Evolutionary conservation across 2,888 invertebrate genomes (phyloP).

Genomic region (Lasius platythorax): DNA sequence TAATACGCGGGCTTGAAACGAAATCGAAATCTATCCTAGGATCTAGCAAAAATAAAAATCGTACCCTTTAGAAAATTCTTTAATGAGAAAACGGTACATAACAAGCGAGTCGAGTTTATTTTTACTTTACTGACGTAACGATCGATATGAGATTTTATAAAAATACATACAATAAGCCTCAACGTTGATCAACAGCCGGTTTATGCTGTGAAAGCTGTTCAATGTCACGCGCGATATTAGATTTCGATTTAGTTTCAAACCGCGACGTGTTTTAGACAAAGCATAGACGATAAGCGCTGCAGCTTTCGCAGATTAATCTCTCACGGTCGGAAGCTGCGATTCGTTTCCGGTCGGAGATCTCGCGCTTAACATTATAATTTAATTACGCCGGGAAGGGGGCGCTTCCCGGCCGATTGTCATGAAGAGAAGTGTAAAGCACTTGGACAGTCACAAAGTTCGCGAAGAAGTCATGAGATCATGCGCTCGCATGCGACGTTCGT

Average conservation of each 20-base stretch:
- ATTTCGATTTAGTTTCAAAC: constrained; percentile 39
- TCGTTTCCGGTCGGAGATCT: constrained; percentile 1
- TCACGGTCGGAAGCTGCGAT: not conserved
- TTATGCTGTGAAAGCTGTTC: constrained; percentile 4
- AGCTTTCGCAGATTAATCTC: constrained; percentile 29
- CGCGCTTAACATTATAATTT: constrained; percentile 55
- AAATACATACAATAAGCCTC: constrained; percentile 20
- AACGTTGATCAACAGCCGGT: constrained; percentile 10
- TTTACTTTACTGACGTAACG: constrained; percentile 47
- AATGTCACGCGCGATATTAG: not conserved
- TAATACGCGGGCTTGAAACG: constrained; percentile 16
- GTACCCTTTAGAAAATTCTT: constrained; percentile 18
- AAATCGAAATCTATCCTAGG: constrained; percentile 28
- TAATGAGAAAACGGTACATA: constrained; percentile 15
- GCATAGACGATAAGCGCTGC: constrained; percentile 30
- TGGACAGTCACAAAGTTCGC: constrained; percentile 63
- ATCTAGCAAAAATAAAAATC: constrained; percentile 37
- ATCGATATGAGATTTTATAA: constrained; percentile 52
- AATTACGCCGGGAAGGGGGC: constrained; percentile 52
- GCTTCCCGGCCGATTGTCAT: constrained; percentile 75
- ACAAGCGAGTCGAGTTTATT: constrained; percentile 34
- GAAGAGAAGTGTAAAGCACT: constrained; percentile 77
- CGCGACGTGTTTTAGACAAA: constrained; percentile 12
- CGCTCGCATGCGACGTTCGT: not conserved
- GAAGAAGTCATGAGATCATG: constrained; percentile 19